phyloP scores from a whole-genome alignment of 2,888 invertebrate genomes.

The Griposia aprilina region DNA sequence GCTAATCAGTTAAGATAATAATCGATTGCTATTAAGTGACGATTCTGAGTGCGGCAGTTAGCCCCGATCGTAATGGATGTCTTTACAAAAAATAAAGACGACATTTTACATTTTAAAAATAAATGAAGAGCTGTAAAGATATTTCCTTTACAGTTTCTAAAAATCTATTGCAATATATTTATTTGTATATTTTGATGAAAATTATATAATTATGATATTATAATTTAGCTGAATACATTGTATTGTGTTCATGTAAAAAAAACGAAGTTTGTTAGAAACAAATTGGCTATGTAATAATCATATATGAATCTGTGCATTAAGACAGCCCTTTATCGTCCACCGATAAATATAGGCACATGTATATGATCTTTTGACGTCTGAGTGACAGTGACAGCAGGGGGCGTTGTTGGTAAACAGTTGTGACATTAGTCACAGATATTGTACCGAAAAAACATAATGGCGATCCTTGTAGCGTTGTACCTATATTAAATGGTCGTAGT shows the following conservation, averaged over 20 bases:
- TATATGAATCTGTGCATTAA: background rate
- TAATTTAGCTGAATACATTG: constrained; percentile 42
- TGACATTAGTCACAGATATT: background rate
- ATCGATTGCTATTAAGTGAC: too few species aligned
- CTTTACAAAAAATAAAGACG: too few species aligned
- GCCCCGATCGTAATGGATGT: too few species aligned
- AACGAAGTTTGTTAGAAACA: constrained; percentile 19
- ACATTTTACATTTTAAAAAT: too few species aligned
- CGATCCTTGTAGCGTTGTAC: too few species aligned
- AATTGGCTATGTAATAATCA: constrained; percentile 16
- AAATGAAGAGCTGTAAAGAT: too few species aligned
- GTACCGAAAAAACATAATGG: too few species aligned
- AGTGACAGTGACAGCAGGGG: background rate
- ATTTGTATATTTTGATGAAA: constrained; percentile 60
- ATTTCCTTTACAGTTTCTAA: constrained; percentile 21
- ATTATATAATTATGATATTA: constrained; percentile 22
- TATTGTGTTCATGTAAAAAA: constrained; percentile 51
- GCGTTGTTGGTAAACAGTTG: background rate
- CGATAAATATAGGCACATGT: background rate
- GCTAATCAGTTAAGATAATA: too few species aligned
- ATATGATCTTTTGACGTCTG: background rate
- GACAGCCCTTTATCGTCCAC: background rate
- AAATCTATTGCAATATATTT: constrained; percentile 24
- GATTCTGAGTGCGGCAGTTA: too few species aligned
- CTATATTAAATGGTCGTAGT: too few species aligned